phyloP scores from a whole-genome alignment of 2,113 vertebrate species.

The Mesocricetus auratus region DNA sequence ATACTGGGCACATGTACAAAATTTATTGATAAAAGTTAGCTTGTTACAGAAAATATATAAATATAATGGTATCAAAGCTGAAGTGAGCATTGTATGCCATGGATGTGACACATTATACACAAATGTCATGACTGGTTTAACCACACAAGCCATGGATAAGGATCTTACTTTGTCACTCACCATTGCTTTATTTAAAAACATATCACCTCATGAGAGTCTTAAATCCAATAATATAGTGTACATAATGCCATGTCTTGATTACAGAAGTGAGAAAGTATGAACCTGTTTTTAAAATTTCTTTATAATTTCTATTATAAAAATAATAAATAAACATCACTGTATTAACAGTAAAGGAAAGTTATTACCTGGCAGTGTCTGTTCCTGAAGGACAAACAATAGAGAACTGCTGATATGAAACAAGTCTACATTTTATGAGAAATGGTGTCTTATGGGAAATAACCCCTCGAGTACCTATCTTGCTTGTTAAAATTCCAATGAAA shows the following conservation, averaged over 20 bases:
- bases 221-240: neutral
- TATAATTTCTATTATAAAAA: neutral
- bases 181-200: neutral
- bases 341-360: neutral
- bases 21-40: neutral
- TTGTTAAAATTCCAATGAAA: slow-evolving; percentile 58
- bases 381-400: neutral
- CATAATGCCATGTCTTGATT: neutral
- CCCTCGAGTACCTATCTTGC: slow-evolving; percentile 11
- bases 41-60: neutral
- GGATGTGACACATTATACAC: neutral
- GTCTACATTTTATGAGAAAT: slow-evolving; percentile 43
- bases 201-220: neutral
- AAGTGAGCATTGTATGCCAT: neutral
- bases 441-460: slow-evolving; percentile 13
- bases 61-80: neutral
- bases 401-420: neutral
- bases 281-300: neutral
- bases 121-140: neutral
- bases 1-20: neutral
- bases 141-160: neutral
- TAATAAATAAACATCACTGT: neutral
- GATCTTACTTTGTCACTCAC: neutral
- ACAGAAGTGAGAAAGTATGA: neutral
- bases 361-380: slow-evolving; percentile 39